phyloP scores from a whole-genome alignment of 2,113 vertebrate species.

The Butorides virescens region DNA sequence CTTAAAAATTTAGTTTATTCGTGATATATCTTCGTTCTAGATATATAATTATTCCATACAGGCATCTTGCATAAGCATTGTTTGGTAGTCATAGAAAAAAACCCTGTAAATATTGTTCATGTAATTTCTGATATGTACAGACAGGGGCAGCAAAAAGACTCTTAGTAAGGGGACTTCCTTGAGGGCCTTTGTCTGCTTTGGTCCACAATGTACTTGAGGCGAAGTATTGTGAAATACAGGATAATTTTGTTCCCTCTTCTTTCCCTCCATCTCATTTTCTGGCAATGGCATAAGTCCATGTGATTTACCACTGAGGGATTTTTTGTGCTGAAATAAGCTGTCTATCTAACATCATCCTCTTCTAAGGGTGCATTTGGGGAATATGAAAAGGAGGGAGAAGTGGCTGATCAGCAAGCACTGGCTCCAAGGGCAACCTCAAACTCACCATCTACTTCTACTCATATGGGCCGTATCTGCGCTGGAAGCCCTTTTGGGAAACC shows the following conservation, averaged over 20 bases:
- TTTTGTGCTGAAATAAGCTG: not conserved
- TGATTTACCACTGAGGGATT: not conserved
- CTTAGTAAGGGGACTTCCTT: not conserved
- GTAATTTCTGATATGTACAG: constrained; percentile 23
- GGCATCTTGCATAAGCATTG: not conserved
- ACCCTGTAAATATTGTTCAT: not conserved
- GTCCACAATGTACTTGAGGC: not conserved
- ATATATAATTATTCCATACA: not conserved
- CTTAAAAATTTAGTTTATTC: not conserved
- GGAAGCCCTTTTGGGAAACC: not conserved
- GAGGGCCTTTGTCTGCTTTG: not conserved
- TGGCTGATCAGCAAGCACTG: not conserved
- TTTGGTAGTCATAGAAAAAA: not conserved
- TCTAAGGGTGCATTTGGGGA: not conserved
- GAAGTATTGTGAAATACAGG: not conserved
- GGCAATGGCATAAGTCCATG: not conserved
- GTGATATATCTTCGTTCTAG: not conserved
- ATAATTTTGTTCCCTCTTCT: not conserved
- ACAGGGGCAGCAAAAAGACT: constrained; percentile 42
- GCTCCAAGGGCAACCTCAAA: not conserved
- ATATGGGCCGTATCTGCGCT: not conserved
- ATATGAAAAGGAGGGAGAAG: not conserved
- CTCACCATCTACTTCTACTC: not conserved
- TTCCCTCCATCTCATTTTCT: not conserved
- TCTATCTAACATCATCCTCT: not conserved